A percentile compares a stretch with the other conserved stretches of the same genome.
Evolutionary conservation across 2,113 vertebrate genomes (phyloP).

Genomic region (Oostethus manadensis): DNA sequence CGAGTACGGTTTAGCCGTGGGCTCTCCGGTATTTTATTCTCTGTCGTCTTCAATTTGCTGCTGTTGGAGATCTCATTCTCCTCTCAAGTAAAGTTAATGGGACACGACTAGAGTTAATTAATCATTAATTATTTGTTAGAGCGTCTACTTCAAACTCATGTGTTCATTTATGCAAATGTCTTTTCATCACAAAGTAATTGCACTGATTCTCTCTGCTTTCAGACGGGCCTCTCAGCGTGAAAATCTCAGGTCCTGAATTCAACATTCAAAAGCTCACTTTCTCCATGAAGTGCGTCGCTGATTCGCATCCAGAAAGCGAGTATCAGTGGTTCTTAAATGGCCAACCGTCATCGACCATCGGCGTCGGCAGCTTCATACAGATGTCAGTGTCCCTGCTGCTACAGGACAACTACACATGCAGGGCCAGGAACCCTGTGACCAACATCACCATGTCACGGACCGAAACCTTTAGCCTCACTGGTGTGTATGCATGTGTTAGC

Average conservation of each 20-base stretch:
- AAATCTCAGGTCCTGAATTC: conserved; percentile 16
- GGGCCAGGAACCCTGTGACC: conserved; percentile 63
- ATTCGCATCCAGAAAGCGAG: conserved; percentile 47
- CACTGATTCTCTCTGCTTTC: conserved; percentile 15
- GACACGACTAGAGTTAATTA: no score
- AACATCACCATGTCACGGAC: conserved; percentile 32
- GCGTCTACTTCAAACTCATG: no score
- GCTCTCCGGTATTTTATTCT: no score
- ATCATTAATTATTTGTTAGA: no score
- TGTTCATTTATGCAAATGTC: no score
- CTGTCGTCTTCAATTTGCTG: no score
- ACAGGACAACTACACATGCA: conserved; percentile 57
- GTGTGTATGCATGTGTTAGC: conserved; percentile 24
- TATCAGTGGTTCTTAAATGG: conserved; percentile 52
- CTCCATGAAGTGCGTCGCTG: conserved; percentile 26
- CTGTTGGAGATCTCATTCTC: no score
- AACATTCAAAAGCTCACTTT: accelerated
- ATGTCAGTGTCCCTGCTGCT: not conserved
- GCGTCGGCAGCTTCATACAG: conserved; percentile 10
- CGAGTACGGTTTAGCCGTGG: no score
- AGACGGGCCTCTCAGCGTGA: conserved; percentile 58
- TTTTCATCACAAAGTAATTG: not conserved
- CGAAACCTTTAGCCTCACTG: not conserved
- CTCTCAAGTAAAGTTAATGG: no score
- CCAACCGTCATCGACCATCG: accelerated